Conservation (phyloP, 2,888 invertebrate genomes). For the Trichopria drosophilae region DNA sequence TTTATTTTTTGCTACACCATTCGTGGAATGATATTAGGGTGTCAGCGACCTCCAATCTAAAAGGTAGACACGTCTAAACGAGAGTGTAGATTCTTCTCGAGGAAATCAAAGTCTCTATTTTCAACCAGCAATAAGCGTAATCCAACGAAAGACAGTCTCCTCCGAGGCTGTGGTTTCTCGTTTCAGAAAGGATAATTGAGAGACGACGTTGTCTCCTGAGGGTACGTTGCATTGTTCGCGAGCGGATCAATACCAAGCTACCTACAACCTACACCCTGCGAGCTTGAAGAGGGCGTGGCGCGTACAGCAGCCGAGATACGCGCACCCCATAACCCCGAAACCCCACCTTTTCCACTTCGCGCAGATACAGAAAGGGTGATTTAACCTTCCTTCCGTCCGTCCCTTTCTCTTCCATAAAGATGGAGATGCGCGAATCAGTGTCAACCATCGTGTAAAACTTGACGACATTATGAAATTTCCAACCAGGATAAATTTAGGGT, state of each 20-base stretch:
- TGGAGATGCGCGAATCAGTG: conserved; percentile 24
- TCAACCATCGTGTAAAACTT: conserved; percentile 17
- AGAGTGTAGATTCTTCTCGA: too few species aligned
- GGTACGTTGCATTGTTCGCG: conserved; percentile 54
- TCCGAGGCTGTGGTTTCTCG: too few species aligned
- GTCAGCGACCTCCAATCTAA: too few species aligned
- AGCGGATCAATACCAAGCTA: conserved; percentile 56
- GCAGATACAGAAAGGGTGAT: conserved; percentile 38
- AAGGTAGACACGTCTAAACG: too few species aligned
- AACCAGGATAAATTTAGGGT: too few species aligned
- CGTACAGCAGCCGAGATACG: conserved; percentile 55
- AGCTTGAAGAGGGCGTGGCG: conserved; percentile 57
- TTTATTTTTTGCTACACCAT: too few species aligned
- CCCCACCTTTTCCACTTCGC: conserved; percentile 41
- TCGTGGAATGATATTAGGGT: too few species aligned
- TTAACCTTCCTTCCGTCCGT: conserved; percentile 36
- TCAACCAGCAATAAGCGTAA: too few species aligned
- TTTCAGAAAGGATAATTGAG: conserved; percentile 51
- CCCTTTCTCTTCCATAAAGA: conserved; percentile 23
- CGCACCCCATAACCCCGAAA: conserved; percentile 38
- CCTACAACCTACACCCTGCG: conserved; percentile 52
- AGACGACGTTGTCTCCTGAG: conserved; percentile 53
- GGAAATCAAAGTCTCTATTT: too few species aligned
- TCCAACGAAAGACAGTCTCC: too few species aligned
- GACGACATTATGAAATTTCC: too few species aligned